Base-by-base conservation (phyloP, 2,888 invertebrate genomes). In the Meloe dianella region DNA sequence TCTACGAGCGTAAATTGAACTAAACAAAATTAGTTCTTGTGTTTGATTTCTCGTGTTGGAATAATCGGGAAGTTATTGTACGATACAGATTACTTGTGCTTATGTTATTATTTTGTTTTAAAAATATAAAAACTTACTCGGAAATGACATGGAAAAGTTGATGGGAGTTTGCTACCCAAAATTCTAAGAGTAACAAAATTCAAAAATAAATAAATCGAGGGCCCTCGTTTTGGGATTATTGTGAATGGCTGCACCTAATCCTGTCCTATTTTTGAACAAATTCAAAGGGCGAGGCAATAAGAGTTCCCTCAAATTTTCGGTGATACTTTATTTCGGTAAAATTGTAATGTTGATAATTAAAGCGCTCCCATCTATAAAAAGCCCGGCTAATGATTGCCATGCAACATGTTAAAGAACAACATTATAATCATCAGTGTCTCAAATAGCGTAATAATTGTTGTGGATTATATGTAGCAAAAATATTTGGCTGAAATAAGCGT, bases 161-260 rank as follows among this genome's bases (percentile, higher is more conserved):
- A 78, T 80, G 77, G 77, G 77, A 79, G 78, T 75, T 17, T 30
- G 73, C 71, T 54, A 38, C 0, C 10, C 69, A 66, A 65, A 66
- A 64, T 68, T 67, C 65, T 72, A n/a, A n/a, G n/a, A n/a, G n/a
- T 70, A 65, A 61, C n/a, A 74, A 35, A 74, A 77, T 74, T 78
- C 73, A 66, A 77, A 80, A 78, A 78, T 77, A 17, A 1, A 32
- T 62, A 68, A 67, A 67, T 73, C 69, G 17, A 77, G 80, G 83
- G 83, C 83, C 84, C 86, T 82, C 85, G 84, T 82, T 82, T 73
- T 83, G 86, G 83, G 86, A 85, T 85, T 87, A 85, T 81, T 84
- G 86, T 88, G 88, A 88, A 88, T 88, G 88, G 88, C 88, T 88
- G 88, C 88, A 87, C 87, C 82, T 84, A 86, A 86, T 84, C 86